Conservation (phyloP, 2,888 invertebrate species). For the Cataglyphis altisquamis region DNA sequence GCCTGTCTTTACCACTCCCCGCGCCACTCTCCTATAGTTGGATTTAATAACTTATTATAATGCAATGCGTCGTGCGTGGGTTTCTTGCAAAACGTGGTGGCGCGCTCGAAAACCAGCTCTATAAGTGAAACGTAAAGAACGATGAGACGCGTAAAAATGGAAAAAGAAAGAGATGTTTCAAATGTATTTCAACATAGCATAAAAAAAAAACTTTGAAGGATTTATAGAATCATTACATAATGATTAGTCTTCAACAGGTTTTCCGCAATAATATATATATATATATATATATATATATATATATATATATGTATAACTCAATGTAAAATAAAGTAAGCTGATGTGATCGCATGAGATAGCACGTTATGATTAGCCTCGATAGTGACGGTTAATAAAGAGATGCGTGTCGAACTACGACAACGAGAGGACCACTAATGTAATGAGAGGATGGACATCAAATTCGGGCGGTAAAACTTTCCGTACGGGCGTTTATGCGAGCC, state of each 20-base stretch:
- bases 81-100: slow-evolving; percentile 44
- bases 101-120: slow-evolving; percentile 32
- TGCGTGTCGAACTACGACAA: slow-evolving; percentile 3
- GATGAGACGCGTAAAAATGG: slow-evolving; percentile 17
- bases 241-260: slow-evolving; percentile 8
- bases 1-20: slow-evolving; percentile 52
- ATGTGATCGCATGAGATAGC: not conserved
- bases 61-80: slow-evolving; percentile 67
- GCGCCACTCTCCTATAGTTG: slow-evolving; percentile 61
- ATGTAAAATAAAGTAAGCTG: not conserved
- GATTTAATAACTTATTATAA: slow-evolving; percentile 81
- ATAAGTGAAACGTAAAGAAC: slow-evolving; percentile 29
- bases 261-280: not conserved
- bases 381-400: slow-evolving; percentile 13
- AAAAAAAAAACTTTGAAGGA: slow-evolving; percentile 1
- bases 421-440: not conserved
- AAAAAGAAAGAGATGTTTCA: not conserved
- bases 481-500: slow-evolving; percentile 21
- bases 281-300: too few relatives aligned
- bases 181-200: not conserved
- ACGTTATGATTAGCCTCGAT: slow-evolving; percentile 13
- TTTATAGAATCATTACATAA: not conserved
- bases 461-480: slow-evolving; percentile 60
- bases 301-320: not conserved
- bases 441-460: slow-evolving; percentile 45